Percentiles rank a stretch among this genome's conserved stretches.
Conservation (phyloP, 2,113 vertebrate species). For the Phalacrocorax pelagicus region DNA sequence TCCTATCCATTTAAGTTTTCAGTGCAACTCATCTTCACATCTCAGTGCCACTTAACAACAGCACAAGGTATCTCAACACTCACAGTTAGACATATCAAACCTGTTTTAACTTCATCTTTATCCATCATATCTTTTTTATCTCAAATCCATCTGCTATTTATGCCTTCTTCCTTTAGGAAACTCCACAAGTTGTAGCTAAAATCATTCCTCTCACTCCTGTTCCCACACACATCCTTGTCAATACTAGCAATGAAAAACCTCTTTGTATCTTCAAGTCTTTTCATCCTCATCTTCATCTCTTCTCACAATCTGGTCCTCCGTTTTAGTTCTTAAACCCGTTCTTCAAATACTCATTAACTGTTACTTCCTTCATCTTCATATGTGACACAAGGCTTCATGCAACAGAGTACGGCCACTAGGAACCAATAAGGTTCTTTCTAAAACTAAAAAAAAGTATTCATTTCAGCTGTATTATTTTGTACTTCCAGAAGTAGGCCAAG, state of each 20-base stretch:
- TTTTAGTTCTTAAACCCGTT: not conserved
- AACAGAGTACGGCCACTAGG: not conserved
- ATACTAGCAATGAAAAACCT: not conserved
- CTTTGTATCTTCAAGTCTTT: not conserved
- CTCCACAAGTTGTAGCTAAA: not conserved
- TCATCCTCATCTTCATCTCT: not conserved
- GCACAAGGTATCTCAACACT: rapidly evolving
- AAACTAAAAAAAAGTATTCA: not conserved
- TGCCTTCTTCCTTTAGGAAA: not conserved
- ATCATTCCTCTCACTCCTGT: not conserved
- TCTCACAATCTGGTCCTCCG: not conserved
- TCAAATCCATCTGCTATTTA: not conserved
- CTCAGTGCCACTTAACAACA: not conserved
- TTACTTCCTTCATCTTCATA: not conserved
- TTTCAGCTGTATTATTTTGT: not conserved
- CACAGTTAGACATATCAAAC: not conserved
- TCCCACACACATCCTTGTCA: not conserved
- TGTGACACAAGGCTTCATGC: not conserved
- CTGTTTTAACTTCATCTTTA: not conserved
- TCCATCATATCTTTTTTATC: not conserved
- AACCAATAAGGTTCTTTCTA: not conserved
- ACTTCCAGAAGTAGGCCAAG: not conserved
- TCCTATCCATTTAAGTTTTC: not conserved
- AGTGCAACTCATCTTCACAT: not conserved
- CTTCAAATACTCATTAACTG: not conserved